These are phyloP conservation scores for Calliphora vomitoria DNA, from an alignment of 2,888 invertebrate species.

Conservation along the genomic window DNA sequence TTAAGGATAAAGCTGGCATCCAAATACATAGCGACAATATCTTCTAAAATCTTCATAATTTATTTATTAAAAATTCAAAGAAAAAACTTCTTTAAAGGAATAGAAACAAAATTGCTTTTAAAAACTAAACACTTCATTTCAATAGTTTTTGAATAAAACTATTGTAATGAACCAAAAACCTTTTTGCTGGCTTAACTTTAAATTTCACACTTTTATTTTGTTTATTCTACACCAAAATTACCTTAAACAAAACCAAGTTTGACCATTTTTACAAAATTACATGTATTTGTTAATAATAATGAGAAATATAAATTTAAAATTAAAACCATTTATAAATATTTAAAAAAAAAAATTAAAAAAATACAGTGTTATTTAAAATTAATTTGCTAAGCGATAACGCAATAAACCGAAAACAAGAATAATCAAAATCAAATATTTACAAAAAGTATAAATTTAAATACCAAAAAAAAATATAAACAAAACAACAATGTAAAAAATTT, in stretches of 20 bases:
- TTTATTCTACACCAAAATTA: constrained; percentile 19
- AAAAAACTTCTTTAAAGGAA: no score
- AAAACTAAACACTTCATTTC: no score
- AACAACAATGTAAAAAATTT: constrained; percentile 58
- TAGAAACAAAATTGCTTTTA: no score
- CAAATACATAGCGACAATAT: no score
- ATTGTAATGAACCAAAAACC: no score
- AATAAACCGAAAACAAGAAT: constrained; percentile 30
- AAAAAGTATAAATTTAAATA: constrained; percentile 59
- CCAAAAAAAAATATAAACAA: constrained; percentile 20
- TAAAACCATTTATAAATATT: constrained; percentile 11
- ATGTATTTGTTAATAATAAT: constrained; percentile 18
- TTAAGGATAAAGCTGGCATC: no score
- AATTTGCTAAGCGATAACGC: constrained; percentile 52
- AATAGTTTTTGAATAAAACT: no score
- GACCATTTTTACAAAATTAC: constrained; percentile 38
- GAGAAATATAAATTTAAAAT: constrained; percentile 1
- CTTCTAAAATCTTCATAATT: no score
- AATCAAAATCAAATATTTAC: constrained; percentile 68
- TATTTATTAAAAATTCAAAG: no score
- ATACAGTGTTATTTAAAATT: constrained; percentile 36
- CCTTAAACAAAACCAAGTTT: constrained; percentile 32
- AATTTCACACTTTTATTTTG: neutral
- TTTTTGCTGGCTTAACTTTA: constrained; percentile 15
- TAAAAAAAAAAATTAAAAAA: constrained; percentile 5